A percentile compares a stretch with the other conserved stretches of the same genome.
These are phyloP conservation scores for Scolopax mira DNA, from an alignment of 2,113 vertebrate genomes.

Conservation along the genomic window DNA sequence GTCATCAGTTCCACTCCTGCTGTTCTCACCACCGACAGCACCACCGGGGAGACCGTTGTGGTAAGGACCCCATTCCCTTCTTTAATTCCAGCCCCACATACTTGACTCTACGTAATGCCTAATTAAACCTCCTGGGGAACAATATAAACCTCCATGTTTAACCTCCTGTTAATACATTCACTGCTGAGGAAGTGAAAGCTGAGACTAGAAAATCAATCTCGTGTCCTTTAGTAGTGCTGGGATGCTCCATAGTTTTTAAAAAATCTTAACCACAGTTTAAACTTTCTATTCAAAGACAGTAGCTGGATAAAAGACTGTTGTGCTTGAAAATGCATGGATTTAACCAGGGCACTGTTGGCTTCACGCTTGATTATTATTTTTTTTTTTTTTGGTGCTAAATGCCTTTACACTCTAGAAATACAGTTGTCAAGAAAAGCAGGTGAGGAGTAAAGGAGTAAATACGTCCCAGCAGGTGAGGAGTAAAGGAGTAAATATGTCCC, in stretches of 20 bases:
- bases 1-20: slow-evolving; percentile 89
- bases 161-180: no score
- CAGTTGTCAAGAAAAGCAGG: neutral
- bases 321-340: neutral
- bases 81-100: neutral
- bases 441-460: neutral
- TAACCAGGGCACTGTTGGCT: neutral
- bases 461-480: neutral
- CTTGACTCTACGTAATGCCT: neutral
- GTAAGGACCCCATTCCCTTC: slow-evolving; percentile 73
- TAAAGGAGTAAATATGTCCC: neutral
- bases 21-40: slow-evolving; percentile 83
- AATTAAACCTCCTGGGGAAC: neutral
- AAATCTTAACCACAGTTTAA: neutral
- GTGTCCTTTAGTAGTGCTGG: neutral
- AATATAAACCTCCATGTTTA: neutral
- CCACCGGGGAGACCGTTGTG: slow-evolving; percentile 89
- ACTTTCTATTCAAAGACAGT: neutral
- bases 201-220: neutral
- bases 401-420: neutral
- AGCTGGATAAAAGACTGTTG: neutral
- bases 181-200: neutral
- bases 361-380: neutral
- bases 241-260: neutral
- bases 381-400: neutral